Conservation (phyloP, 2,113 vertebrate species). For the Silurus glanis region DNA sequence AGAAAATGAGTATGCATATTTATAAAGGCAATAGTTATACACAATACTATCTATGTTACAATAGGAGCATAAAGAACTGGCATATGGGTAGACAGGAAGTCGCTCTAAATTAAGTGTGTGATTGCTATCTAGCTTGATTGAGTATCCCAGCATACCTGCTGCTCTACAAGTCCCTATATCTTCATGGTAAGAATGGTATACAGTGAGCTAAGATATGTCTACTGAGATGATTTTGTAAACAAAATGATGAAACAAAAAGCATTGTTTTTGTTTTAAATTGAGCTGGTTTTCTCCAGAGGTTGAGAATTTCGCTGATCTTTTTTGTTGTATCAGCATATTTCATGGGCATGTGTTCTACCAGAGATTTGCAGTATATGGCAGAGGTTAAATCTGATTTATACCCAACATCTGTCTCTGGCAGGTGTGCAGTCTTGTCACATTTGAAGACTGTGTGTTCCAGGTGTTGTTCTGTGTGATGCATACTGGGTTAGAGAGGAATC, state of each 20-base stretch:
- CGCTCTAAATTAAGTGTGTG: not conserved
- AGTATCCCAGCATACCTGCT: not conserved
- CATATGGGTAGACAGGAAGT: not conserved
- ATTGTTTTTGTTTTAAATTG: not conserved
- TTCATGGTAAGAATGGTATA: no score
- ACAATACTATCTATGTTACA: not conserved
- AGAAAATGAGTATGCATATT: not conserved
- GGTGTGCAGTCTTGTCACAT: conserved; percentile 22
- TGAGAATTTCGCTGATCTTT: not conserved
- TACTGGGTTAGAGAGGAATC: not conserved
- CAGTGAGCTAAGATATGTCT: not conserved
- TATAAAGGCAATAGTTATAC: no score
- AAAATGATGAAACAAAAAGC: not conserved
- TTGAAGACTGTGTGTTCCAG: not conserved
- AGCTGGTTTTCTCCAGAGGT: not conserved
- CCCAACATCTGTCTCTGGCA: conserved; percentile 48
- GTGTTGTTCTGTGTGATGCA: conserved; percentile 13
- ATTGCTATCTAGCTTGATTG: not conserved
- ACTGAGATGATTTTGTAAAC: not conserved
- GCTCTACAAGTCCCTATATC: not conserved
- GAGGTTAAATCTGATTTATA: conserved; percentile 52
- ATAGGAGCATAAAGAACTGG: not conserved
- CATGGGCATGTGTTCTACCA: not conserved
- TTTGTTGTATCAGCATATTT: conserved; percentile 18
- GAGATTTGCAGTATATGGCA: conserved; percentile 25